A percentile compares a stretch with the other conserved stretches of the same genome.
These are phyloP conservation scores for Acleris literana DNA, from an alignment of 2,888 invertebrate genomes.

Conservation along the genomic window DNA sequence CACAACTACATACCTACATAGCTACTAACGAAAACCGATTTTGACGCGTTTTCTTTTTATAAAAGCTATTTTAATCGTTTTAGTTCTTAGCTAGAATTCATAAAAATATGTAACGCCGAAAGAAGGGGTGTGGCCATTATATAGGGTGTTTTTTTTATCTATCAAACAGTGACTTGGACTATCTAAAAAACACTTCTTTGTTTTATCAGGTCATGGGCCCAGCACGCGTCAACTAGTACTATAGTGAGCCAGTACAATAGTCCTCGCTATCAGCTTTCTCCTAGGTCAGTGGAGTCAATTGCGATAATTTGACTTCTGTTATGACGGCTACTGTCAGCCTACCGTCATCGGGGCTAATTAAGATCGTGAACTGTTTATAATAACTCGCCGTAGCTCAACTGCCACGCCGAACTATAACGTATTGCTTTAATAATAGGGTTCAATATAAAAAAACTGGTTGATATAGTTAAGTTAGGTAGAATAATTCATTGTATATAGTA, in stretches of 20 bases:
- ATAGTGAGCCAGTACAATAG: neutral
- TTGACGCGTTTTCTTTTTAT: too few relatives aligned
- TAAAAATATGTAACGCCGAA: too few relatives aligned
- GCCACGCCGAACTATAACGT: neutral
- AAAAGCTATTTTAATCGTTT: too few relatives aligned
- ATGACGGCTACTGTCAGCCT: neutral
- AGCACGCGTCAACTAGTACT: too few relatives aligned
- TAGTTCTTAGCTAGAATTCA: too few relatives aligned
- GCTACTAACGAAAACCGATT: too few relatives aligned
- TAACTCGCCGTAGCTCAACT: neutral
- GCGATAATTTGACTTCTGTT: constrained; percentile 9
- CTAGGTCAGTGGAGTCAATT: constrained; percentile 5
- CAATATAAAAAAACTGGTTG: neutral
- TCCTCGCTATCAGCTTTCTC: constrained; percentile 4
- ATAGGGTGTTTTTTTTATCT: too few relatives aligned
- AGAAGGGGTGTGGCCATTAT: too few relatives aligned
- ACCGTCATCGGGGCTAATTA: constrained; percentile 4
- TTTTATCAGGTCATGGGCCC: too few relatives aligned
- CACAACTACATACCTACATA: too few relatives aligned
- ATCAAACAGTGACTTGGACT: too few relatives aligned
- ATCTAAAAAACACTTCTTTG: too few relatives aligned
- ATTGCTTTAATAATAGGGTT: neutral
- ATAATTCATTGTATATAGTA: neutral
- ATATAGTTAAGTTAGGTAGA: neutral
- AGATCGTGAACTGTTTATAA: neutral